Conservation (phyloP, 2,888 invertebrate genomes). For the Calephelis perditalis region DNA sequence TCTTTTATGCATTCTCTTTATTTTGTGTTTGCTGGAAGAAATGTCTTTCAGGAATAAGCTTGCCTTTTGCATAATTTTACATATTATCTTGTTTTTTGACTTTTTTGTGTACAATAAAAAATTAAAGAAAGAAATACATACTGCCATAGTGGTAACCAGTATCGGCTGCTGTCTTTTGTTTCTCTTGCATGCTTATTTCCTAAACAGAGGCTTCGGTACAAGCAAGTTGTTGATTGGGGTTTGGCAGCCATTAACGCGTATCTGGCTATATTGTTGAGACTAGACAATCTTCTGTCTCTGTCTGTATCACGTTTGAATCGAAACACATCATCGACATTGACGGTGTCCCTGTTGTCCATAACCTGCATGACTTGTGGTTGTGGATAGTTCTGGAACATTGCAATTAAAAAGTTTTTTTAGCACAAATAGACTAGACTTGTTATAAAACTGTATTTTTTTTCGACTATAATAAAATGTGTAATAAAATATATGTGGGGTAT, state of each 20-base stretch:
- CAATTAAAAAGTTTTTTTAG: too few relatives aligned
- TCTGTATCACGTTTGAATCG: constrained; percentile 54
- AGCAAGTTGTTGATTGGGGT: constrained; percentile 77
- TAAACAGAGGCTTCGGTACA: constrained; percentile 81
- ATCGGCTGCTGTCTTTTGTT: constrained; percentile 73
- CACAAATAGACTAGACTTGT: too few relatives aligned
- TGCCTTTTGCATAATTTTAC: too few relatives aligned
- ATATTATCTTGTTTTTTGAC: too few relatives aligned
- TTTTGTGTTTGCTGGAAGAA: too few relatives aligned
- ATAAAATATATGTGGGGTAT: too few relatives aligned
- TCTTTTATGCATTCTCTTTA: too few relatives aligned
- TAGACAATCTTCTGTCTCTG: constrained; percentile 46
- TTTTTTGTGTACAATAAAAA: too few relatives aligned
- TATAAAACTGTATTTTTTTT: too few relatives aligned
- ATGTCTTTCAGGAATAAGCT: too few relatives aligned
- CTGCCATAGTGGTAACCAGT: constrained; percentile 89
- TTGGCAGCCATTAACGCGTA: constrained; percentile 68
- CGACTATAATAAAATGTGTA: too few relatives aligned
- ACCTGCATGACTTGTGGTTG: constrained; percentile 65
- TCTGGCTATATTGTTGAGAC: constrained; percentile 75
- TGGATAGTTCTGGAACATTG: constrained; percentile 48
- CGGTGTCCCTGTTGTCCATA: constrained; percentile 57
- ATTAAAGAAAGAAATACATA: constrained; percentile 46
- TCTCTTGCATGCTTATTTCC: constrained; percentile 81
- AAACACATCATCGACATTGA: constrained; percentile 64